A percentile compares a stretch with the other conserved stretches of the same genome.
Evolutionary conservation across 2,888 invertebrate species (phyloP).

Genomic region (Drosophila macrospina): DNA sequence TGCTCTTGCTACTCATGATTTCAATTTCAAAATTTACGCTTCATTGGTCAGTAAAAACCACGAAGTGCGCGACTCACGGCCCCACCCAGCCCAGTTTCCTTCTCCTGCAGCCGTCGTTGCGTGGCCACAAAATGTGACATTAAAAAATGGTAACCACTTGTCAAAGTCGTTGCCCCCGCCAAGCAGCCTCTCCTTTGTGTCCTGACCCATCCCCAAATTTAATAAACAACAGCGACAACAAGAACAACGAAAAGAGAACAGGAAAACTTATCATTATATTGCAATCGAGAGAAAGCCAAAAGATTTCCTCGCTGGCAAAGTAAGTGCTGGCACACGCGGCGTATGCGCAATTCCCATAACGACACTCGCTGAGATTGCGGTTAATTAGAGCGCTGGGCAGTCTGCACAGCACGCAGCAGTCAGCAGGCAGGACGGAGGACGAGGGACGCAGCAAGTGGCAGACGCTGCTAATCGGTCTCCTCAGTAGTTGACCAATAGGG

Average conservation of each 20-base stretch:
- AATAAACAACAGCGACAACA: too few relatives aligned
- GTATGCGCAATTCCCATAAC: conserved; percentile 57
- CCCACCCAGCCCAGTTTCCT: background rate
- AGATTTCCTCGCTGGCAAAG: conserved; percentile 13
- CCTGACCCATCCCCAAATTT: too few relatives aligned
- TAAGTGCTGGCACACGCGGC: conserved; percentile 46
- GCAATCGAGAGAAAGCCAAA: conserved; percentile 29
- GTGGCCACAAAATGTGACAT: conserved; percentile 73
- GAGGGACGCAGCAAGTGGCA: conserved; percentile 9
- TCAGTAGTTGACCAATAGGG: conserved; percentile 41
- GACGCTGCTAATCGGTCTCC: conserved; percentile 49
- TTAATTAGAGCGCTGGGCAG: conserved; percentile 41
- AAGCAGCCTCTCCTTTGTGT: too few relatives aligned
- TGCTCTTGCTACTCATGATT: conserved; percentile 64
- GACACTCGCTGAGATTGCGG: conserved; percentile 55
- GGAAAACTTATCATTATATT: conserved; percentile 60
- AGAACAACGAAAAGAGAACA: background rate
- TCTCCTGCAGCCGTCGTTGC: conserved; percentile 23
- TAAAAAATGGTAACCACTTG: conserved; percentile 77
- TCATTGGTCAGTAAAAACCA: conserved; percentile 69
- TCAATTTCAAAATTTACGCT: conserved; percentile 78
- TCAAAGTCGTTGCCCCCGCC: conserved; percentile 51
- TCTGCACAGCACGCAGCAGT: background rate
- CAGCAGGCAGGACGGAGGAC: background rate
- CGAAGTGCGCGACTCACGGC: background rate